Base-by-base conservation (phyloP, 92 coral and sea anemone species). In the Plumapathes pennacea region DNA sequence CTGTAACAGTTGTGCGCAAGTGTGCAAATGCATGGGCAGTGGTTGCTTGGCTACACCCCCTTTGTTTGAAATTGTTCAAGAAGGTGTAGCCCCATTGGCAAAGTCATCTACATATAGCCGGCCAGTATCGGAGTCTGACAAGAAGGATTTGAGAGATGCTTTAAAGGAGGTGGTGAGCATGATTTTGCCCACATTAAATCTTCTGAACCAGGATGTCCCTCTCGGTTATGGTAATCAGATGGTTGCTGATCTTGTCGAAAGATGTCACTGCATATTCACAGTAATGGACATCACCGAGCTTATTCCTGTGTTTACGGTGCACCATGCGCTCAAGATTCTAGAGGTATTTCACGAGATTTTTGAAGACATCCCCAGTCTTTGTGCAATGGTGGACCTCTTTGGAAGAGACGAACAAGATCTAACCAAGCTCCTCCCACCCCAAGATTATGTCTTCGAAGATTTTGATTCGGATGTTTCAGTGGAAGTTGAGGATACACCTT, bases 271-370 rank as follows among this genome's bases (percentile, higher is more conserved):
- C 10, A 50, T 65, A 12, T 76, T 83, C 41, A 51, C 77, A 39
- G 57, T 83, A 0, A 44, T 38, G 9, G 80, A 64, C 28, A 48
- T 83, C n/a, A 48, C n/a, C 1, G 62, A 49, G 63, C 71, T 58
- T 38, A 32, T 77, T 1, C 81, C 85, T 0, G 50, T 83, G 36
- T 83, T 83, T 50, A 70, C 76, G 4, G n/a, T 64, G 3, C 44
- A 42, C 1, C 84, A 77, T 77, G 71, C 79, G n/a, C 38, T 68
- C 17, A 62, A 68, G 54, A 82, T 82, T 24, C 42, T 82, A 13
- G 83, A 74, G 48, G 48, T 82, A 10, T 67, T 68, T 26, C 25
- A 82, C 46, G 83, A 82, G 57, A 55, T 82, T 12, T 82, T 82
- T 69, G 77, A 45, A 32, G 83, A 75, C 25, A 74, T 74, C 44